Evolutionary conservation across 2,888 invertebrate genomes (phyloP), one percentile per base, ranked within the genome.

Genomic region (Aquatica leii): DNA sequence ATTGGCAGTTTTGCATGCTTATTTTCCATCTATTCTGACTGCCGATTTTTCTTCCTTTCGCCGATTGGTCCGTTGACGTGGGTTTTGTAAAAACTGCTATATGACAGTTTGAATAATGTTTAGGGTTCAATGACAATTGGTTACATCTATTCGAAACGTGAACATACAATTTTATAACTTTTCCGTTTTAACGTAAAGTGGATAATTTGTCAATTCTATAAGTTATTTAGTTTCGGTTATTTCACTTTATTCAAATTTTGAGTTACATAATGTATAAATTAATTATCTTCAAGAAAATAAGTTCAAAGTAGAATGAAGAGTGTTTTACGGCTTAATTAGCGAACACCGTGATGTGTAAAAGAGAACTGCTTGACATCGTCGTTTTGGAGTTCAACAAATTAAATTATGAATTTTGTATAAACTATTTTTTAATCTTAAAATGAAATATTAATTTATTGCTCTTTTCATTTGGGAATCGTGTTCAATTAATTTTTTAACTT

Each of bases 61-160:
- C 58, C 41, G 53, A 61, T 65, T 60, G 52, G 53, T 24, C 37
- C 41, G 57, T 61, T 61, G 61, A 65, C 61, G 41, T 58, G 64
- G 66, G 59, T 63, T 43, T 46, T 43, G 61, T 58, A 58, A 65
- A 65, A 67, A 62, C 54, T 52, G 53, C 62, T 56, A 67, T 69
- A 65, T 67, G 67, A 66, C 65, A 69, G 66, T 55, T 62, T 69
- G 69, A 69, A 69, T 67, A 69, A 69, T 69, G 66, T 62, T 35
- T 48, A 50, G 65, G 65, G 60, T 67, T 57, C 61, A 60, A 57
- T 64, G 64, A 64, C 66, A 67, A 67, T 66, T 53, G 64, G 61
- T 59, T 43, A 37, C 64, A 65, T 66, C 63, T 60, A 56, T 60
- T 40, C 55, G 57, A 46, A 48, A 67, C 54, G 55, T 49, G n/a